Conservation (phyloP, 2,888 invertebrate genomes). For the Teleiodes luculella region DNA sequence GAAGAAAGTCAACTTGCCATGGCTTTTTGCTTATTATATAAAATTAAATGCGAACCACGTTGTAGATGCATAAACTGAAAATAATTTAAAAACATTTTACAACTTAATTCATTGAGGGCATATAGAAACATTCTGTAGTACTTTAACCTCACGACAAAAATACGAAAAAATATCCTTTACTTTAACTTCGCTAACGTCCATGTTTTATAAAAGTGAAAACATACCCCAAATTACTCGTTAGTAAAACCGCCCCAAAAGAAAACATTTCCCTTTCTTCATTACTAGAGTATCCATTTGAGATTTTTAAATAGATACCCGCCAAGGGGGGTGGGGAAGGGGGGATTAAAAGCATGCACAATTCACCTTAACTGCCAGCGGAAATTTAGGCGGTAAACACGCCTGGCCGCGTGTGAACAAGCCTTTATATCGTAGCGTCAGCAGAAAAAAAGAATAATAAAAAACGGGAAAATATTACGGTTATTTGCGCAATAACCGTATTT, state of each 20-base stretch:
- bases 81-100: background rate
- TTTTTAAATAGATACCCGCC: slow-evolving; percentile 9
- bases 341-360: slow-evolving; percentile 47
- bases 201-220: background rate
- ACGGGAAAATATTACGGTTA: slow-evolving; percentile 8
- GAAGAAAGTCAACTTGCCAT: too few species aligned
- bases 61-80: background rate
- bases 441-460: slow-evolving; percentile 22
- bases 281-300: background rate
- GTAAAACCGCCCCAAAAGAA: slow-evolving; percentile 3
- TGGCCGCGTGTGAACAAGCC: slow-evolving; percentile 17
- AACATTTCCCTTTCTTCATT: slow-evolving; percentile 2
- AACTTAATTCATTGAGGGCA: background rate
- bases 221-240: slow-evolving; percentile 2
- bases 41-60: too few species aligned
- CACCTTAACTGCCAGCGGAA: slow-evolving; percentile 38
- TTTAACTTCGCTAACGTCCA: background rate
- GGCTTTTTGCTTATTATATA: too few species aligned
- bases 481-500: slow-evolving; percentile 5
- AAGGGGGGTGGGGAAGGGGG: slow-evolving; percentile 28
- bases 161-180: background rate
- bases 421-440: slow-evolving; percentile 27
- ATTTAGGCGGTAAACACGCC: slow-evolving; percentile 31
- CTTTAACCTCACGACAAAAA: background rate
- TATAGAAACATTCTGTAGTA: background rate